These are phyloP conservation scores for Stenodera caucasica DNA, from an alignment of 2,888 invertebrate species.

Conservation along the genomic window DNA sequence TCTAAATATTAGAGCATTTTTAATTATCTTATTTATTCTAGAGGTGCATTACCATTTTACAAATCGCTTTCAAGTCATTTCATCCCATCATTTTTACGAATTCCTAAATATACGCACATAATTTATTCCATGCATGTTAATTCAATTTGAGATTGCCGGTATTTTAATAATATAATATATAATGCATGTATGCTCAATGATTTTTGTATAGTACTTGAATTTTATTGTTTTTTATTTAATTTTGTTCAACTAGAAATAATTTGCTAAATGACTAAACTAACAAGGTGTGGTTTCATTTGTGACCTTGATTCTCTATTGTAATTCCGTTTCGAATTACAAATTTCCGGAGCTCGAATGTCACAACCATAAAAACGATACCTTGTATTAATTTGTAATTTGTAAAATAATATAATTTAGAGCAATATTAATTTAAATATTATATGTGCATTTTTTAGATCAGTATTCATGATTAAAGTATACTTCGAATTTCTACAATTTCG, in stretches of 20 bases:
- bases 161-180: not conserved
- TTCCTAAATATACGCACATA: not conserved
- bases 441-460: conserved; percentile 3
- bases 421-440: not conserved
- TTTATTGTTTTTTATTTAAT: not conserved
- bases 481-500: not conserved
- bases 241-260: not conserved
- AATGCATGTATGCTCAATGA: conserved; percentile 5
- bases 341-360: not conserved
- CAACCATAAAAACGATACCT: not conserved
- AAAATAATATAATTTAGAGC: not conserved
- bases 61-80: not conserved
- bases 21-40: too few relatives aligned
- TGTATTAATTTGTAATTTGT: not conserved
- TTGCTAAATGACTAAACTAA: conserved; percentile 1
- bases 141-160: not conserved
- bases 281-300: conserved; percentile 7
- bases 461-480: not conserved
- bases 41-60: not conserved
- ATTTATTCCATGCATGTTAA: not conserved
- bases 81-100: not conserved
- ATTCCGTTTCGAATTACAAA: not conserved
- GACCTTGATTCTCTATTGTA: not conserved
- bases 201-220: not conserved
- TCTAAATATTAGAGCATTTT: not conserved